These are phyloP conservation scores for Drosophila yakuba DNA, from an alignment of 1,140 invertebrate species.

Conservation along the genomic window DNA sequence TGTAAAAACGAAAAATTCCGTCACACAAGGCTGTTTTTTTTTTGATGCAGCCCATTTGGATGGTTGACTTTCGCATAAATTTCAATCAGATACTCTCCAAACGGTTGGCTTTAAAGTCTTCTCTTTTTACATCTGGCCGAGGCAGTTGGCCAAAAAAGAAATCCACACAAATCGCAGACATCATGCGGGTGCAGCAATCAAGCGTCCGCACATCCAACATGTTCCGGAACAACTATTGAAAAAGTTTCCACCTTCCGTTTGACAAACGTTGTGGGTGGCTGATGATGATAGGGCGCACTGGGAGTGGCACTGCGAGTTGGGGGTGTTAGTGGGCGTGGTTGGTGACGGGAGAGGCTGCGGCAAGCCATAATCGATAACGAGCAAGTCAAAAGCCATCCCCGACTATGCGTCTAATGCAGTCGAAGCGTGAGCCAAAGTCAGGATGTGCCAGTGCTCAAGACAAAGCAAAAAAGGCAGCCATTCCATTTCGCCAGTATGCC, in stretches of 20 bases:
- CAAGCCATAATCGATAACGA: conserved; percentile 67
- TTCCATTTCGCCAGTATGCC: conserved; percentile 1
- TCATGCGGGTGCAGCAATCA: conserved; percentile 57
- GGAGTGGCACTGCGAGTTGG: neutral
- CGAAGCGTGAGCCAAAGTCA: conserved; percentile 24
- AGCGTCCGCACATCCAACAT: conserved; percentile 60
- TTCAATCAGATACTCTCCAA: conserved; percentile 15
- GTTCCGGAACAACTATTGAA: conserved; percentile 59
- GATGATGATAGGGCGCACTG: neutral
- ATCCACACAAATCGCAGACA: conserved; percentile 41
- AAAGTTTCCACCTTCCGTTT: conserved; percentile 56
- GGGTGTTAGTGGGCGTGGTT: neutral
- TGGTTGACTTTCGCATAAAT: conserved; percentile 32
- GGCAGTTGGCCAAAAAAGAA: conserved; percentile 28
- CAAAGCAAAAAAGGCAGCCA: conserved; percentile 14
- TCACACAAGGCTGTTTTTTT: neutral
- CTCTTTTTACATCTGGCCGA: conserved; percentile 16
- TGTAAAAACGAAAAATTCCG: neutral
- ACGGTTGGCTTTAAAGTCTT: conserved; percentile 6
- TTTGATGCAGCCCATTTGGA: too few relatives aligned
- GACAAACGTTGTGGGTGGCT: conserved; percentile 3
- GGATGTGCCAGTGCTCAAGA: conserved; percentile 19
- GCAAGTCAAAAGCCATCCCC: conserved; percentile 38
- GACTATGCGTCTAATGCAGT: conserved; percentile 47
- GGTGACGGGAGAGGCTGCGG: conserved; percentile 33